Base-by-base conservation (phyloP, 2,888 invertebrate genomes). In the Frankliniella fusca region DNA sequence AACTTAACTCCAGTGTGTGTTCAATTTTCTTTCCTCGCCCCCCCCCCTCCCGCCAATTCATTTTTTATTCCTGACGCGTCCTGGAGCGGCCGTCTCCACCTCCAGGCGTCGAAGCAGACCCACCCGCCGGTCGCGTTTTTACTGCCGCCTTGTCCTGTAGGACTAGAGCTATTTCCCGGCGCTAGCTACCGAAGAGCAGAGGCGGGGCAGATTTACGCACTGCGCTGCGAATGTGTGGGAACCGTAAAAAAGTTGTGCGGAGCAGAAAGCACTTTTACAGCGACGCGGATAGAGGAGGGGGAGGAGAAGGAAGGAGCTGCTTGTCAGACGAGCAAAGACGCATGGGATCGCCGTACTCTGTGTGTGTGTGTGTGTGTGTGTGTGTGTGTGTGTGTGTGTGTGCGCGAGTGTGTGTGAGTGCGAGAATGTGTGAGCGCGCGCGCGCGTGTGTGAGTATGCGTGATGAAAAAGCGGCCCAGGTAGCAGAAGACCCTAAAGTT, bases 401-500 rank as follows among this genome's bases (percentile, higher is more conserved):
- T 15, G 54, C 7, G 54, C 15, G 54, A 23, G 70, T 70, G 70
- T 23, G 70, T n/a, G 70, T 9, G 70, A 2, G 54, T 50, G 50
- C 15, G 50, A 11, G 50, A 11, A 15, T 50, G 50, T 50, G 50
- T 50, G 50, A 11, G 50, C 15, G 50, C 15, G 50, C 15, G 50
- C 15, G 50, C 50, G 50, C 15, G 50, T 70, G 70, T 70, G 65
- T 9, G 65, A 10, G 65, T 65, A n/a, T 65, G 70, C 23, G n/a
- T n/a, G 70, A 70, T 23, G 70, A 70, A 70, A 70, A 70, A 70
- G 70, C 70, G 23, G 70, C 54, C 18, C 70, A 70, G 70, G 70
- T 70, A 70, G 70, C 70, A 70, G 70, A 70, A 70, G 70, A 70
- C 70, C 70, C 70, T 70, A 70, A 70, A 70, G 70, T 70, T 70